A percentile compares a stretch with the other conserved stretches of the same genome.
phyloP scores from a whole-genome alignment of 2,113 vertebrate species.

The Ailuropoda melanoleuca region DNA sequence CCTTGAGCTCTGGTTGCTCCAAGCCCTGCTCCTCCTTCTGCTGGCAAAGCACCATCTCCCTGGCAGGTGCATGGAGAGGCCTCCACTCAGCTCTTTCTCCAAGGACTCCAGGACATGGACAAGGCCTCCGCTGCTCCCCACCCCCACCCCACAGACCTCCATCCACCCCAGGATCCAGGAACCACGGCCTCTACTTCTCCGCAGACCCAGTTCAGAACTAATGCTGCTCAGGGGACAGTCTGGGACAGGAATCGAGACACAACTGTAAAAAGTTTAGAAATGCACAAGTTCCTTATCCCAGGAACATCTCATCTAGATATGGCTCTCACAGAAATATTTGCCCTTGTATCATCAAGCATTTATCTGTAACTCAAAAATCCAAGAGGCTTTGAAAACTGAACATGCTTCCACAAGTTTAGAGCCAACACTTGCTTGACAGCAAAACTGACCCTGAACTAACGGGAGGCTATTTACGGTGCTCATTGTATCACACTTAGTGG shows the following conservation, averaged over 20 bases:
- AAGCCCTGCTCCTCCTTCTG: neutral
- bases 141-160: fast-evolving
- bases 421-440: neutral
- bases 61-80: neutral
- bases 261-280: neutral
- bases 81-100: neutral
- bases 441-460: fast-evolving
- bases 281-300: neutral
- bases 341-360: neutral
- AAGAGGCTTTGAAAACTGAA: neutral
- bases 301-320: neutral
- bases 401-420: neutral
- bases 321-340: neutral
- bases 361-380: neutral
- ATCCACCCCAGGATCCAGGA: neutral
- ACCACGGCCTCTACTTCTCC: neutral
- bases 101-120: neutral
- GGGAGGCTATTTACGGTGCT: neutral
- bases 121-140: neutral
- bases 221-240: neutral
- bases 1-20: neutral
- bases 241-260: neutral
- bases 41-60: neutral
- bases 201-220: neutral
- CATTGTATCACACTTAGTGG: neutral